Conservation (phyloP, 2,888 invertebrate genomes). For the Melieria omissa region DNA sequence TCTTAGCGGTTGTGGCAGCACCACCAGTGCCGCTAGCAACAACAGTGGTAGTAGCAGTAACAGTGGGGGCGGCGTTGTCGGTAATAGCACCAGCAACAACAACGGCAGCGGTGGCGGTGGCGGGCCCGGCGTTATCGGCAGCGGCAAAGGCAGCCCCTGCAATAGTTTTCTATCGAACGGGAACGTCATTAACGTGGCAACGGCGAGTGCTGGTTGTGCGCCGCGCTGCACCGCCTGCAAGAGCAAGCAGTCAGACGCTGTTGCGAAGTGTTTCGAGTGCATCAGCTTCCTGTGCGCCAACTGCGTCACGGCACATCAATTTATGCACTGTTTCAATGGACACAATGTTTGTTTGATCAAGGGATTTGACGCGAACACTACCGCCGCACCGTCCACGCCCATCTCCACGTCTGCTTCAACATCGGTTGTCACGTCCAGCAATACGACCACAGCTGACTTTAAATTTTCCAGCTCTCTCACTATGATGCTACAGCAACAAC, state of each 20-base stretch:
- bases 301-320: constrained; percentile 98
- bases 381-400: constrained; percentile 29
- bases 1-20: constrained; percentile 71
- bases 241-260: constrained; percentile 92
- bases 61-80: constrained; percentile 41
- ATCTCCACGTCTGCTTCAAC: constrained; percentile 47
- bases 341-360: constrained; percentile 81
- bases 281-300: constrained; percentile 95
- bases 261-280: constrained; percentile 96
- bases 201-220: constrained; percentile 66
- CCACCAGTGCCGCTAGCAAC: constrained; percentile 67
- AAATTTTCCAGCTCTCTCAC: constrained; percentile 63
- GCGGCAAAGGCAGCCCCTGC: constrained; percentile 46
- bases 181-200: constrained; percentile 64
- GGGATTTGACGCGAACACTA: constrained; percentile 53
- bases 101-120: constrained; percentile 40
- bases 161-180: constrained; percentile 45
- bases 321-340: constrained; percentile 98
- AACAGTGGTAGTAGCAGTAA: constrained; percentile 45
- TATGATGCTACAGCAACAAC: constrained; percentile 60
- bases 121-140: constrained; percentile 33
- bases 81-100: constrained; percentile 41
- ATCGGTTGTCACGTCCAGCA: constrained; percentile 29
- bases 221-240: constrained; percentile 95
- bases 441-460: constrained; percentile 35